Conservation (phyloP, 2,888 invertebrate species). For the Vannuccia rotundouncinata region DNA sequence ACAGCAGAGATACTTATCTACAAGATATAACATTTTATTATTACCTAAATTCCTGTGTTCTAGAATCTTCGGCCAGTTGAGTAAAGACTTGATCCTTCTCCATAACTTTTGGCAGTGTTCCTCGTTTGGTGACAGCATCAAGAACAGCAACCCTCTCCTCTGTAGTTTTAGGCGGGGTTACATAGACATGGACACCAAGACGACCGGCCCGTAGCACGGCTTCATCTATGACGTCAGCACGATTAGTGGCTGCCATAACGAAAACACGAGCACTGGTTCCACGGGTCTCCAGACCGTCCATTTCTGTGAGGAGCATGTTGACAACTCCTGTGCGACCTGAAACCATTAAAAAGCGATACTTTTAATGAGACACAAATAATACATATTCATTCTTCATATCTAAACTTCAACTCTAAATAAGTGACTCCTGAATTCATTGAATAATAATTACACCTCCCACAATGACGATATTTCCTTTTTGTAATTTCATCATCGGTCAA, state of each 20-base stretch:
- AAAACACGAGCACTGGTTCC: constrained; percentile 29
- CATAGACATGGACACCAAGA: constrained; percentile 29
- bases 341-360: neutral
- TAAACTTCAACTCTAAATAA: too few relatives aligned
- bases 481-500: too few relatives aligned
- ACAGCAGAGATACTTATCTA: too few relatives aligned
- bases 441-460: too few relatives aligned
- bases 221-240: constrained; percentile 35
- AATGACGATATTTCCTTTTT: too few relatives aligned
- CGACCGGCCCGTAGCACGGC: constrained; percentile 35
- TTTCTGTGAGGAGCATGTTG: constrained; percentile 38
- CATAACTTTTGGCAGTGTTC: constrained; percentile 25
- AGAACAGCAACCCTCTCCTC: constrained; percentile 32
- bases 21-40: too few relatives aligned
- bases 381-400: too few relatives aligned
- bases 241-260: constrained; percentile 37
- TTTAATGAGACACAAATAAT: too few relatives aligned
- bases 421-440: too few relatives aligned
- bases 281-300: constrained; percentile 38
- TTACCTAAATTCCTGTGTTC: too few relatives aligned
- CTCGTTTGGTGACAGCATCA: constrained; percentile 9
- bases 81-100: too few relatives aligned
- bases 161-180: constrained; percentile 25
- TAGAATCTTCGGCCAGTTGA: too few relatives aligned
- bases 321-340: constrained; percentile 32